These are phyloP conservation scores for Onychostoma macrolepis DNA, from an alignment of 2,113 vertebrate species.

Conservation along the genomic window DNA sequence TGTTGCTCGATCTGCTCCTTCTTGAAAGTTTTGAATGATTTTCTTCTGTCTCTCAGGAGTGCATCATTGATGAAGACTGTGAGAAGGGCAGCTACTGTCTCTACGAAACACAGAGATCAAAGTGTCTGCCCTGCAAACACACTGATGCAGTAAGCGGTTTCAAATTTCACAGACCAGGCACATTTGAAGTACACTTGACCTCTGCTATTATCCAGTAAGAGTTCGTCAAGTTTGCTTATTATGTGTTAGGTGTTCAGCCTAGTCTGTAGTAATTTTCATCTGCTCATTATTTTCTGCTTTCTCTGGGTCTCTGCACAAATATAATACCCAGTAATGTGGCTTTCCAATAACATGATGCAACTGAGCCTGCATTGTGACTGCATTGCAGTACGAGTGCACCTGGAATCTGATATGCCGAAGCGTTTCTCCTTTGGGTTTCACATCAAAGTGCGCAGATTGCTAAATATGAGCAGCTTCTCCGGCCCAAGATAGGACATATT, in stretches of 20 bases:
- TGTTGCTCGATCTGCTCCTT: background rate
- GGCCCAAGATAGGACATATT: slow-evolving; percentile 20
- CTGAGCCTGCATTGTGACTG: slow-evolving; percentile 62
- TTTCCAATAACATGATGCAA: slow-evolving; percentile 42
- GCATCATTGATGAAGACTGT: slow-evolving; percentile 87
- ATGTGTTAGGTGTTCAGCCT: background rate
- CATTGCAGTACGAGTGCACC: slow-evolving; percentile 76
- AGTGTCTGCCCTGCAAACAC: slow-evolving; percentile 83
- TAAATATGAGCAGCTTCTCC: slow-evolving; percentile 49
- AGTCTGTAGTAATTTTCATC: background rate
- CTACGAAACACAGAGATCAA: slow-evolving; percentile 76
- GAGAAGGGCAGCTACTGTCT: slow-evolving; percentile 82
- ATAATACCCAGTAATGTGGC: background rate
- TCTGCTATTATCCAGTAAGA: background rate
- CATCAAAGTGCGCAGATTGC: slow-evolving; percentile 58
- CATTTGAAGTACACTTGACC: background rate
- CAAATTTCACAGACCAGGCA: background rate
- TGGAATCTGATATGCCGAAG: slow-evolving; percentile 59
- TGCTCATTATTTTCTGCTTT: background rate
- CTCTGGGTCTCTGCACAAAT: background rate
- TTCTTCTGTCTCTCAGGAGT: slow-evolving; percentile 76
- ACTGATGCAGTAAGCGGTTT: slow-evolving; percentile 76
- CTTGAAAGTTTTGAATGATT: background rate
- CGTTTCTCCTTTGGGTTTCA: slow-evolving; percentile 51
- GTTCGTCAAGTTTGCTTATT: background rate